Evolutionary conservation across 2,113 vertebrate species (phyloP).

Genomic region (Gavia stellata): DNA sequence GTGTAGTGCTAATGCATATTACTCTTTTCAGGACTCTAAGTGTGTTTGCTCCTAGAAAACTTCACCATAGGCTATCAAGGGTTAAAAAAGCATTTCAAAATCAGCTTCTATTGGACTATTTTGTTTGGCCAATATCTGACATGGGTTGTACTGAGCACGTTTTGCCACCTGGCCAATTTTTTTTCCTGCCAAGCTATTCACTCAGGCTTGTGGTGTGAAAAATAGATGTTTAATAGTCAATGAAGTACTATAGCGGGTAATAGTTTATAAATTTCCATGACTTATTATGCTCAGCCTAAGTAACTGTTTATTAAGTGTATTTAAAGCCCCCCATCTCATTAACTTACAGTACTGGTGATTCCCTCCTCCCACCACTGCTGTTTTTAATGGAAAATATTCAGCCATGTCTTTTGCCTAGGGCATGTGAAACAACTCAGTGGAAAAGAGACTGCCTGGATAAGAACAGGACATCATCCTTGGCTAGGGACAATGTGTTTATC

Average conservation of each 20-base stretch:
- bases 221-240: constrained; percentile 71
- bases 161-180: constrained; percentile 70
- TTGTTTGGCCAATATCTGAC: constrained; percentile 68
- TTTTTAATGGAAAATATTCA: constrained; percentile 67
- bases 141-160: constrained; percentile 55
- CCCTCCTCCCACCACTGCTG: constrained; percentile 47
- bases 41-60: not conserved
- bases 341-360: constrained; percentile 63
- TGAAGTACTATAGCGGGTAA: constrained; percentile 67
- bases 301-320: constrained; percentile 69
- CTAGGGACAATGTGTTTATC: not conserved
- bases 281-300: constrained; percentile 67
- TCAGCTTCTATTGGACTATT: constrained; percentile 56
- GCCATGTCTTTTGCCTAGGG: constrained; percentile 43
- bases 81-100: constrained; percentile 57
- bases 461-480: constrained; percentile 43
- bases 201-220: constrained; percentile 72
- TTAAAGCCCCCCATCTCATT: constrained; percentile 67
- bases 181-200: constrained; percentile 71
- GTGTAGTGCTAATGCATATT: not conserved
- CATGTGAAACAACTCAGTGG: constrained; percentile 7
- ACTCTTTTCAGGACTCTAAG: not conserved
- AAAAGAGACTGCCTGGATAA: constrained; percentile 44
- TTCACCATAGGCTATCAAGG: not conserved
- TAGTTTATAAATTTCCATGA: constrained; percentile 77